Percentiles rank a stretch among this genome's conserved stretches.
These are phyloP conservation scores for Allygus modestus DNA, from an alignment of 2,888 invertebrate genomes.

Conservation along the genomic window DNA sequence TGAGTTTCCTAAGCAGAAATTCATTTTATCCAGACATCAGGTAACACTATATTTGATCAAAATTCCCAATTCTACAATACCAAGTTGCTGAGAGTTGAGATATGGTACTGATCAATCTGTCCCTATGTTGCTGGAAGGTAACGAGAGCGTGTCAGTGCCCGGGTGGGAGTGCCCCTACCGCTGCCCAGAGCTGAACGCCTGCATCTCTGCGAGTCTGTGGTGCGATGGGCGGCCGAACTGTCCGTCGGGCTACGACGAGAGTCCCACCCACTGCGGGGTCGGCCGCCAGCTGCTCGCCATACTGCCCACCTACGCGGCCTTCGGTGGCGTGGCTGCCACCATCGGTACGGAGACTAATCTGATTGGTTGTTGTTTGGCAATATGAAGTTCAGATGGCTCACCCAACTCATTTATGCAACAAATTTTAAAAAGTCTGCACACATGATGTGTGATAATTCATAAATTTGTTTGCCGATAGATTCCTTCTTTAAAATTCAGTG, in stretches of 20 bases:
- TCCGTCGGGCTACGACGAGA: constrained; percentile 84
- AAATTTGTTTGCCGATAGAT: too few species aligned
- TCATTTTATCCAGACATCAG: too few species aligned
- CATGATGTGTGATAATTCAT: too few species aligned
- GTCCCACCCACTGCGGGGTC: constrained; percentile 81
- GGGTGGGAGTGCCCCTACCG: constrained; percentile 72
- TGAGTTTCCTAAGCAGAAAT: too few species aligned
- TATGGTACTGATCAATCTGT: too few species aligned
- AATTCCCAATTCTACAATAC: too few species aligned
- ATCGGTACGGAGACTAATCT: constrained; percentile 18
- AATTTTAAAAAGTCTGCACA: too few species aligned
- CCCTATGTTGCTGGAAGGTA: constrained; percentile 75
- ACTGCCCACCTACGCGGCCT: constrained; percentile 65
- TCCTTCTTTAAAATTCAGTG: too few species aligned
- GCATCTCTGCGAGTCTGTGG: constrained; percentile 86
- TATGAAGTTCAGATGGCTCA: too few species aligned
- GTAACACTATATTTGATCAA: too few species aligned
- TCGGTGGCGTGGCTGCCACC: constrained; percentile 62
- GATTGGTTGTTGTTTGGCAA: neutral
- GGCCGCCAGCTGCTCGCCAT: constrained; percentile 64
- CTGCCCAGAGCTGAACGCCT: constrained; percentile 87
- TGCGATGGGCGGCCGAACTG: constrained; percentile 85
- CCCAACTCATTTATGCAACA: too few species aligned
- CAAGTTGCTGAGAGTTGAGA: too few species aligned
- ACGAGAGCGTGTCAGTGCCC: constrained; percentile 78